Base-by-base conservation (phyloP, 2,888 invertebrate genomes). In the Mycalesis mineus region DNA sequence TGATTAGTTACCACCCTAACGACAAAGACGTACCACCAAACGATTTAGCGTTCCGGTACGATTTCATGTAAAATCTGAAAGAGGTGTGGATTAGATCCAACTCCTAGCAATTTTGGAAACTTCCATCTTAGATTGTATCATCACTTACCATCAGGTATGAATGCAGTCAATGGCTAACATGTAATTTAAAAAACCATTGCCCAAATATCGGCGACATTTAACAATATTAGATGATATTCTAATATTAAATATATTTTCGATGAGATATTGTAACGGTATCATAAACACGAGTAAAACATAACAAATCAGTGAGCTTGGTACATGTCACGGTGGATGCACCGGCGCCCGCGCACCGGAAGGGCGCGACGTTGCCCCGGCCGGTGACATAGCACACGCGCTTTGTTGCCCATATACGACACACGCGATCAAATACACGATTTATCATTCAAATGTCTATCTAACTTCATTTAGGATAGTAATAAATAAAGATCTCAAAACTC, bases 331-430 rank as follows among this genome's bases (percentile, higher is more conserved):
- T 79, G 73, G 69, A 55, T 60, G 66, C 63, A 62, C 63, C 68
- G 69, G 80, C 80, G 82, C 84, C 71, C 74, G 80, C 82, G 80
- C 82, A 82, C 88, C 88, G 88, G 88, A 88, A 88, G 79, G 88
- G 85, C 87, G 80, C 85, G 77, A 75, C 85, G 86, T 87, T 74
- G 79, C 77, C 82, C 81, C 75, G 74, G 78, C 80, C 80, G 82
- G 82, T 80, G 85, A 87, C 85, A 78, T 74, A 68, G 73, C 84
- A 83, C 72, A 85, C 78, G 74, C 74, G 81, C 74, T 72, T 77
- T 75, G 82, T 77, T 73, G 67, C 68, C 73, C 72, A 73, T 65
- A 68, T 75, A 72, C 68, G 66, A 66, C 76, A 80, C 87, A 85
- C 88, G 88, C 72, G 68, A 76, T 55, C 33, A 53, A 57, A 54